phyloP scores from a whole-genome alignment of 2,888 invertebrate genomes.

The Odontothrips loti region DNA sequence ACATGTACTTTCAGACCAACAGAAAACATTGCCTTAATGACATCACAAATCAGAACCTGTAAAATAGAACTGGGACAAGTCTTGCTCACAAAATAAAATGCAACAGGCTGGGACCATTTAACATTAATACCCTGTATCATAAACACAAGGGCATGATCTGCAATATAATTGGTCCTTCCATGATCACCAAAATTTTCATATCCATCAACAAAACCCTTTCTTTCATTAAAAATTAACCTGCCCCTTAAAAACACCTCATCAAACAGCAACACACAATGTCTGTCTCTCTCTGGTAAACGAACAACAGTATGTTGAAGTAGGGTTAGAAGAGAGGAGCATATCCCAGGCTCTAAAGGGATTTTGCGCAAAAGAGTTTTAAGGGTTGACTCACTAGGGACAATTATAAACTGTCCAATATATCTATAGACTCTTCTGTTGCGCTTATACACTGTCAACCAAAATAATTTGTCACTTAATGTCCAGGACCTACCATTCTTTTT shows the following conservation, averaged over 20 bases:
- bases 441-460: conserved; percentile 32
- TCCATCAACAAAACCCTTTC: neutral
- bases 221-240: conserved; percentile 27
- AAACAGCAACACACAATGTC: conserved; percentile 29
- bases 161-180: neutral
- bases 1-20: neutral
- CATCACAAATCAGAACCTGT: neutral
- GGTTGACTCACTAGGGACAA: conserved; percentile 32
- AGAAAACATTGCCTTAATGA: neutral
- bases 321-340: neutral
- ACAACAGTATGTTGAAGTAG: neutral
- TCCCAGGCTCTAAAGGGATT: conserved; percentile 27
- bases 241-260: conserved; percentile 32
- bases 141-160: neutral
- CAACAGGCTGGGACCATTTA: neutral
- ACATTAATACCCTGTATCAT: neutral
- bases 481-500: conserved; percentile 31
- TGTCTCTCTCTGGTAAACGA: conserved; percentile 22
- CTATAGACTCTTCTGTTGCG: conserved; percentile 31
- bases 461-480: conserved; percentile 31
- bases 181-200: neutral
- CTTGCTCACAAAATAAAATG: neutral
- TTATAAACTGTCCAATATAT: conserved; percentile 29
- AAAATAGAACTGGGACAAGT: neutral
- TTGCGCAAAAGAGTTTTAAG: conserved; percentile 28